These are phyloP conservation scores for Esox niger DNA, from an alignment of 2,113 vertebrate species.

Conservation along the genomic window DNA sequence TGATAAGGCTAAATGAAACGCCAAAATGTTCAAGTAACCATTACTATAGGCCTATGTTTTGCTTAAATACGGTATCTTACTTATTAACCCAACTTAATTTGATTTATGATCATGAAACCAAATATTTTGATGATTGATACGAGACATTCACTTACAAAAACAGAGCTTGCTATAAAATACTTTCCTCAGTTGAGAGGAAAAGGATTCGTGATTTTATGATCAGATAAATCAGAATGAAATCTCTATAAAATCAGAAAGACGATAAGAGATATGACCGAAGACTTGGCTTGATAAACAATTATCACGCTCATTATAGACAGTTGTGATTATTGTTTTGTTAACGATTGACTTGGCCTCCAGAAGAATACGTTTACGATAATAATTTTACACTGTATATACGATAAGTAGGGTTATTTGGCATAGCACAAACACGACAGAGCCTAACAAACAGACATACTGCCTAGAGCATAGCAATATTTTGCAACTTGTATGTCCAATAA, in stretches of 20 bases:
- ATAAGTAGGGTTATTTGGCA: not conserved
- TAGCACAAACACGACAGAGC: not conserved
- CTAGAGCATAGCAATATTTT: not conserved
- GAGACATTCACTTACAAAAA: not conserved
- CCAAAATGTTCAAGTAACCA: not conserved
- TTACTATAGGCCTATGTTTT: not conserved
- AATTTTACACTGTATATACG: not conserved
- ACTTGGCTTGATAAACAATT: constrained; percentile 32
- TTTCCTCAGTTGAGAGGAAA: constrained; percentile 21
- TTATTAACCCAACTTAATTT: too few relatives aligned
- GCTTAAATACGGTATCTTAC: too few relatives aligned
- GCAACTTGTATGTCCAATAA: not conserved
- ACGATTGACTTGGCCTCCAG: constrained; percentile 1
- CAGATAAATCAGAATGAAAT: constrained; percentile 51
- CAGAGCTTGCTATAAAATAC: constrained; percentile 36
- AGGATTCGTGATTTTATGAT: constrained; percentile 45
- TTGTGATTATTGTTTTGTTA: constrained; percentile 40
- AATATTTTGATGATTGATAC: too few relatives aligned
- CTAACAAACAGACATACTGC: not conserved
- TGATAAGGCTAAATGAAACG: not conserved
- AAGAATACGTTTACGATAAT: not conserved
- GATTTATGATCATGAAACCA: too few relatives aligned
- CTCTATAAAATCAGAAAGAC: constrained; percentile 44
- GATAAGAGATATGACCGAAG: constrained; percentile 55
- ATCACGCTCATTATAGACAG: constrained; percentile 32